phyloP scores from a whole-genome alignment of 2,888 invertebrate species.

The Apotomis turbidana region DNA sequence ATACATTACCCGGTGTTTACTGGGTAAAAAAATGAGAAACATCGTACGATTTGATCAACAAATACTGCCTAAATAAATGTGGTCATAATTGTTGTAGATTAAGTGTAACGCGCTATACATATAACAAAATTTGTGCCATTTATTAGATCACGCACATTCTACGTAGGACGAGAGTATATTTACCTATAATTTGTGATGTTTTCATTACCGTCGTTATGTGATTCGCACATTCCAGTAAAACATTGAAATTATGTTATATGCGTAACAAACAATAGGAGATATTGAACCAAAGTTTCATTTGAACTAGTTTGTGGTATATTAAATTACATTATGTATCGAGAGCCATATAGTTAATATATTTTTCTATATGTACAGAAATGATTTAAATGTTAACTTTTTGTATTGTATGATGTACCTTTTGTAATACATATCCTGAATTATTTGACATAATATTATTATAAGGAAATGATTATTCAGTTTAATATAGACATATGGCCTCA shows the following conservation, averaged over 20 bases:
- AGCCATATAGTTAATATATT: constrained; percentile 75
- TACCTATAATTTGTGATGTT: constrained; percentile 40
- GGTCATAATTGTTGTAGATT: constrained; percentile 29
- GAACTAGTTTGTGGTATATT: constrained; percentile 51
- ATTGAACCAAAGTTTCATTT: constrained; percentile 58
- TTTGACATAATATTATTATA: constrained; percentile 42
- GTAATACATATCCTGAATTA: constrained; percentile 54
- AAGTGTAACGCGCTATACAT: constrained; percentile 50
- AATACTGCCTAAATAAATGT: constrained; percentile 34
- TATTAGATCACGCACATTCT: constrained; percentile 64
- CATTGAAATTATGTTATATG: constrained; percentile 32
- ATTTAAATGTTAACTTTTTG: constrained; percentile 56
- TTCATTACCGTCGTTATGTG: constrained; percentile 52
- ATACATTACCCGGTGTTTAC: too few relatives aligned
- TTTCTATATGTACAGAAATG: constrained; percentile 76
- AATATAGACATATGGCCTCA: constrained; percentile 26
- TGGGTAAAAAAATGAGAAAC: background rate
- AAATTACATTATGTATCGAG: constrained; percentile 54
- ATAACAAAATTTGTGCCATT: constrained; percentile 78
- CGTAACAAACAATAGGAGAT: constrained; percentile 39
- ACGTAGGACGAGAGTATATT: constrained; percentile 46
- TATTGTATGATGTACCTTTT: constrained; percentile 52
- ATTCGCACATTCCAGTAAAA: constrained; percentile 69
- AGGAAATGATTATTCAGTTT: constrained; percentile 35
- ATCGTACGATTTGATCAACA: constrained; percentile 24